Percentiles rank a stretch among this genome's conserved stretches.
Conservation (phyloP, 2,113 vertebrate species). For the Shinisaurus crocodilurus region DNA sequence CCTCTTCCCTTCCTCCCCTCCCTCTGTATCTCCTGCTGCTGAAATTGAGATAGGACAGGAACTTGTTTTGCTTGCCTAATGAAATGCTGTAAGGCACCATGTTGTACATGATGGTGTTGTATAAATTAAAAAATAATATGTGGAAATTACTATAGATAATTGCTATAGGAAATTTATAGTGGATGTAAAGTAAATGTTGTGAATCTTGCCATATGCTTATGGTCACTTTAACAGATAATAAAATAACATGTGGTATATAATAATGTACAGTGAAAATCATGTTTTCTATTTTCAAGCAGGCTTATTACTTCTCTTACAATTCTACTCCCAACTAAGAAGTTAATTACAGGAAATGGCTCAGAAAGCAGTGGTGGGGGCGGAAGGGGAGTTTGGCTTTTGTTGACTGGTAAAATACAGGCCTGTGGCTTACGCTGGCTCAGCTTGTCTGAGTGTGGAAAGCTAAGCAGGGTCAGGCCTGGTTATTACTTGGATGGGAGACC, state of each 20-base stretch:
- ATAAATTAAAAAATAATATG: not conserved
- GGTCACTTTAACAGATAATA: not conserved
- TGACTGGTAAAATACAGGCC: no score
- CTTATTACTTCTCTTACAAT: not conserved
- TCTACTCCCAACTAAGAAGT: not conserved
- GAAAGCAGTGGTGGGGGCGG: not conserved
- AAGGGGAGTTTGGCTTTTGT: not conserved
- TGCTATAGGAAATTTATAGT: not conserved
- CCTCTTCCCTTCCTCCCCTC: no score
- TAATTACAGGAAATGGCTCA: constrained; percentile 19
- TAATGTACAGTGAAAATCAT: not conserved
- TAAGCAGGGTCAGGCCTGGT: no score
- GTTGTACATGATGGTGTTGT: not conserved
- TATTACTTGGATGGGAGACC: no score
- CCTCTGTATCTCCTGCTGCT: not conserved
- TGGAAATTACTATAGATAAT: not conserved
- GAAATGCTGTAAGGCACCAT: not conserved
- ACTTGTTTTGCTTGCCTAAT: not conserved
- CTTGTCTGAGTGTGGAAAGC: no score
- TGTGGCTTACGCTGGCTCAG: no score
- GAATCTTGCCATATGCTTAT: not conserved
- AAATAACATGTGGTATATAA: not conserved
- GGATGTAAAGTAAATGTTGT: constrained; percentile 1
- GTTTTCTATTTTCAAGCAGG: not conserved
- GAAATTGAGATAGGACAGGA: not conserved